Percentiles rank a stretch among this genome's conserved stretches.
phyloP scores from a whole-genome alignment of 2,113 vertebrate species.

The Heterotilapia buettikoferi region DNA sequence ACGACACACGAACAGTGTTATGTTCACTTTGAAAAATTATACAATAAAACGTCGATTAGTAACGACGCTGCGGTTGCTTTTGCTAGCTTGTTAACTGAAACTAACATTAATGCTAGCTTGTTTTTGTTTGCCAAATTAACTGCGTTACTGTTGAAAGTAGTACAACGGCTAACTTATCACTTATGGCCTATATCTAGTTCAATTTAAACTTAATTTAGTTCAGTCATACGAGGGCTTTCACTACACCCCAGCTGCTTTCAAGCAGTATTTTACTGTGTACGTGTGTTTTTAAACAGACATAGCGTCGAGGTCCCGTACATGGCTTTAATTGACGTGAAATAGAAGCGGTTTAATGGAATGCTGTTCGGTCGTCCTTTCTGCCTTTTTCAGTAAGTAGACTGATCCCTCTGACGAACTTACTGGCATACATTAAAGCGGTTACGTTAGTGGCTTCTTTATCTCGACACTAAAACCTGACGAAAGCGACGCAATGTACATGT shows the following conservation, averaged over 20 bases:
- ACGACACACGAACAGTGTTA: not conserved
- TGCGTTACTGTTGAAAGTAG: constrained; percentile 23
- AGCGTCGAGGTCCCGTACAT: not conserved
- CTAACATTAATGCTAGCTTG: constrained; percentile 53
- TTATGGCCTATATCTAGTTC: not conserved
- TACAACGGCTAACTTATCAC: not conserved
- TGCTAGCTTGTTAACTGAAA: constrained; percentile 40
- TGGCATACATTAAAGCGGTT: not conserved
- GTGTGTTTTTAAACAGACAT: not conserved
- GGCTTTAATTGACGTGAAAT: not conserved
- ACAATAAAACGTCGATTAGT: not conserved
- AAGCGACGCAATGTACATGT: not conserved
- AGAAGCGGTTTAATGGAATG: constrained; percentile 6
- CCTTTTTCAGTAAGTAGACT: constrained; percentile 48
- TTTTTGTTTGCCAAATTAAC: constrained; percentile 41
- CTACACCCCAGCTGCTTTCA: not conserved
- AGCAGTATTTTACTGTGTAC: not conserved
- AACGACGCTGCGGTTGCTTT: constrained; percentile 40
- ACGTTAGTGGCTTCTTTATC: not conserved
- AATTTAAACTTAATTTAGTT: not conserved
- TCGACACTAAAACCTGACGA: not conserved
- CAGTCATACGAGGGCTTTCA: not conserved
- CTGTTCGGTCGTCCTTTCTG: not conserved
- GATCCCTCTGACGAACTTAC: not conserved
- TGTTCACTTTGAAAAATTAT: not conserved